Conservation (phyloP, 2,888 invertebrate genomes). For the Argynnis bischoffii region DNA sequence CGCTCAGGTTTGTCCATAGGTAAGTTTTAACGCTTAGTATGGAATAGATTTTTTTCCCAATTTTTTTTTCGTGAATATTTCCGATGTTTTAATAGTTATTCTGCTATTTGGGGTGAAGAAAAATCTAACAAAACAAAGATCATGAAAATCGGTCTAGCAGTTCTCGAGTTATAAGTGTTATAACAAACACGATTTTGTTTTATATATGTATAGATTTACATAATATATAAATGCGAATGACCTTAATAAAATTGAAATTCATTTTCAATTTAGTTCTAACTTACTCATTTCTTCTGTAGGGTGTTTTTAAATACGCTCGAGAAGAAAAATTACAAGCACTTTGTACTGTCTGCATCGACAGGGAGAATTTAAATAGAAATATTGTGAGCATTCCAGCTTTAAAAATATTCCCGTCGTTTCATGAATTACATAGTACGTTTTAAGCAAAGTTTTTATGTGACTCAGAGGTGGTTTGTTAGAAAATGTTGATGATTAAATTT, state of each 20-base stretch:
- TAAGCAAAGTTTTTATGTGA: neutral
- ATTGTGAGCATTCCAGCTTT: slow-evolving; percentile 13
- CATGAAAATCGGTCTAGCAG: too few relatives aligned
- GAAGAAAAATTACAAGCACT: slow-evolving; percentile 16
- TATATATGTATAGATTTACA: too few relatives aligned
- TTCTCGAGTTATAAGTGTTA: too few relatives aligned
- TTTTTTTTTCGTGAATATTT: too few relatives aligned
- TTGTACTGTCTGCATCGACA: slow-evolving; percentile 18
- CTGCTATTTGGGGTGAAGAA: too few relatives aligned
- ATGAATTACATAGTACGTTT: neutral
- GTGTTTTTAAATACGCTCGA: slow-evolving; percentile 8
- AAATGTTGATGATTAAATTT: neutral
- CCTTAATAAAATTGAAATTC: neutral
- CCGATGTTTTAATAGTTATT: too few relatives aligned
- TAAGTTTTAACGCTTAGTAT: too few relatives aligned
- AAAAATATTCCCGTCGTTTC: slow-evolving; percentile 8
- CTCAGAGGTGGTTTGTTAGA: neutral
- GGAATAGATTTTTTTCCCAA: too few relatives aligned
- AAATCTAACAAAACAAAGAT: too few relatives aligned
- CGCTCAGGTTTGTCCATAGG: too few relatives aligned
- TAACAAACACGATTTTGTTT: too few relatives aligned
- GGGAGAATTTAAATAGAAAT: slow-evolving; percentile 14
- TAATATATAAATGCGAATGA: neutral
- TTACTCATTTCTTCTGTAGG: neutral
- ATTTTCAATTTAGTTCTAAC: neutral